Evolutionary conservation across 2,113 vertebrate genomes (phyloP), one percentile per base, ranked within the genome.

Genomic region (Pogonocichla stellata): DNA sequence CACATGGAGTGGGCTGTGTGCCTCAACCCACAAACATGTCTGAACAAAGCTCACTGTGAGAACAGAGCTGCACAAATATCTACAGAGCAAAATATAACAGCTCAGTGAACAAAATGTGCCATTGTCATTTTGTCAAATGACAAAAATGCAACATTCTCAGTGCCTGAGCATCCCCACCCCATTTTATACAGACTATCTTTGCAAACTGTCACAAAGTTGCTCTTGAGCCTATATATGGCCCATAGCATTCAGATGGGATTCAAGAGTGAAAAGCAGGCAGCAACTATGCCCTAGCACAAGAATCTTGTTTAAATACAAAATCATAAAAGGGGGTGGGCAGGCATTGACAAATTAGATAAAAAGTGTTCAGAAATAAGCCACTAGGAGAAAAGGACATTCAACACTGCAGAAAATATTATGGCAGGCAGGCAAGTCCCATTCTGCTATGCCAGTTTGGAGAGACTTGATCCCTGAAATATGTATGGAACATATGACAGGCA

Each of bases 311-410:
- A 66, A 83, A 62, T 9, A 45, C 0, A 2, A 74, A 74, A 74
- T 12, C 4, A 1, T 9, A 26, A 54, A 23, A 12, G 2, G 2
- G 3, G 3, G 3, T 8, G 58, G 8, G n/a, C 0, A 3, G 10
- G 12, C 69, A 4, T 10, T 42, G 5, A 48, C 36, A 73, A 85
- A 62, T 14, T 8, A 56, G 8, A 54, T 10, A 6, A 40, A 48
- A 78, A 62, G 19, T 2, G 6, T 47, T 24, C 57, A 17, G 8
- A 51, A 75, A 82, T 4, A 33, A 26, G 9, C 6, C 9, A 25
- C 12, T 3, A 69, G 24, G 14, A 72, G 14, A 19, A 62, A 85
- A 67, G 14, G 6, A 9, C 33, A n/a, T 17, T 75, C 6, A 75
- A 79, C 7, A 17, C 19, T 22, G 38, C 16, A 26, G 33, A 60